phyloP scores from a whole-genome alignment of 2,888 invertebrate species.

The Urechis unicinctus region DNA sequence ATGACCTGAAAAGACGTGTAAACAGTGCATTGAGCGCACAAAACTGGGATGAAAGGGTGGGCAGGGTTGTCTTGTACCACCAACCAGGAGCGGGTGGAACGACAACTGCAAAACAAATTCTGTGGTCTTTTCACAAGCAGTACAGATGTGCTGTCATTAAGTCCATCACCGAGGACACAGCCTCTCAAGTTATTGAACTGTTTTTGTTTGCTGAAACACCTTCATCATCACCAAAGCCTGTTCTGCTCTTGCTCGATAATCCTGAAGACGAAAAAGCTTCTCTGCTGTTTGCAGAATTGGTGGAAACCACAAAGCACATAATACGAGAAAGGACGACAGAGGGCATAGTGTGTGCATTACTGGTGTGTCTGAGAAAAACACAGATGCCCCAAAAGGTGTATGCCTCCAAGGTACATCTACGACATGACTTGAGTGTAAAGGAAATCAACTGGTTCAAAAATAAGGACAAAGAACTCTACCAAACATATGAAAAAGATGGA shows the following conservation, averaged over 20 bases:
- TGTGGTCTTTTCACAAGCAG: constrained; percentile 23
- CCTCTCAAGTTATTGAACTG: constrained; percentile 22
- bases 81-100: constrained; percentile 31
- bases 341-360: constrained; percentile 1
- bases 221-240: constrained; percentile 22
- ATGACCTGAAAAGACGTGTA: background rate
- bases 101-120: constrained; percentile 24
- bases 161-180: constrained; percentile 25
- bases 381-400: too few species aligned
- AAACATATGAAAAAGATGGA: constrained; percentile 17
- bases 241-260: constrained; percentile 25
- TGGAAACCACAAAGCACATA: constrained; percentile 11
- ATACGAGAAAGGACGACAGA: background rate
- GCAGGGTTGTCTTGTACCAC: constrained; percentile 21
- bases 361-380: too few species aligned
- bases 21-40: background rate
- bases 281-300: constrained; percentile 12
- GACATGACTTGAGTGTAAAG: constrained; percentile 21
- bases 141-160: constrained; percentile 25
- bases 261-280: constrained; percentile 18
- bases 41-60: constrained; percentile 17
- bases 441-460: constrained; percentile 27
- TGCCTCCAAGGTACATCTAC: constrained; percentile 8
- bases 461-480: constrained; percentile 20
- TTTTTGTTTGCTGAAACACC: too few species aligned